phyloP scores from a whole-genome alignment of 2,888 invertebrate genomes.

The Anticlea derivata region DNA sequence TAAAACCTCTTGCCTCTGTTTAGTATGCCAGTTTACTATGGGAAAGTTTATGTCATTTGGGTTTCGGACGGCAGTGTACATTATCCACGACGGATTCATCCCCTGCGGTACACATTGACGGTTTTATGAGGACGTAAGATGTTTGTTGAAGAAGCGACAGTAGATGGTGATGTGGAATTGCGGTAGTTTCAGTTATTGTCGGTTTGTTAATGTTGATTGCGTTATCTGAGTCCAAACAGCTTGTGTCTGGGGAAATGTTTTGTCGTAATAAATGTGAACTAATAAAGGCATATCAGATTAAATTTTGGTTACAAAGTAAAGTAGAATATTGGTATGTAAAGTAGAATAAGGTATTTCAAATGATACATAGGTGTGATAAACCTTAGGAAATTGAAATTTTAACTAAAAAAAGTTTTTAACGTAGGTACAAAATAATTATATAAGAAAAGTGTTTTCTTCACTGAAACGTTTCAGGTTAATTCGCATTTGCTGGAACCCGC shows the following conservation, averaged over 20 bases:
- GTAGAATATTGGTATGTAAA: too few species aligned
- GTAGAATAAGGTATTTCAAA: too few species aligned
- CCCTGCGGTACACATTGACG: conserved; percentile 10
- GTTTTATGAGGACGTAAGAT: conserved; percentile 21
- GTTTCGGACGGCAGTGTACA: conserved; percentile 48
- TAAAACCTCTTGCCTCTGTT: conserved; percentile 57
- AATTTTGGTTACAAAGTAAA: conserved; percentile 2
- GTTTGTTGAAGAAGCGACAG: conserved; percentile 25
- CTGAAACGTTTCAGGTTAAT: conserved; percentile 8
- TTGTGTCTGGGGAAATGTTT: conserved; percentile 14
- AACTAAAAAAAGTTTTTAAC: too few species aligned
- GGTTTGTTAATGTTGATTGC: conserved; percentile 26
- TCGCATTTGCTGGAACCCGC: conserved; percentile 1
- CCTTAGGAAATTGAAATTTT: too few species aligned
- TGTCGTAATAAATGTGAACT: conserved; percentile 14
- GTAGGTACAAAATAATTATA: neutral
- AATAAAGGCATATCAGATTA: conserved; percentile 1
- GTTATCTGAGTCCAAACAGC: conserved; percentile 27
- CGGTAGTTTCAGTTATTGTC: conserved; percentile 19
- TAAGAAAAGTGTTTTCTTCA: conserved; percentile 3
- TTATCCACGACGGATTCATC: conserved; percentile 12
- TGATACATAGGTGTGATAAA: too few species aligned
- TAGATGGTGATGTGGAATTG: conserved; percentile 26
- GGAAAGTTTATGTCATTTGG: conserved; percentile 45
- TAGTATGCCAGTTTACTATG: conserved; percentile 53